These are phyloP conservation scores for Drosophila helvetica DNA, from an alignment of 2,888 invertebrate species.

Conservation along the genomic window DNA sequence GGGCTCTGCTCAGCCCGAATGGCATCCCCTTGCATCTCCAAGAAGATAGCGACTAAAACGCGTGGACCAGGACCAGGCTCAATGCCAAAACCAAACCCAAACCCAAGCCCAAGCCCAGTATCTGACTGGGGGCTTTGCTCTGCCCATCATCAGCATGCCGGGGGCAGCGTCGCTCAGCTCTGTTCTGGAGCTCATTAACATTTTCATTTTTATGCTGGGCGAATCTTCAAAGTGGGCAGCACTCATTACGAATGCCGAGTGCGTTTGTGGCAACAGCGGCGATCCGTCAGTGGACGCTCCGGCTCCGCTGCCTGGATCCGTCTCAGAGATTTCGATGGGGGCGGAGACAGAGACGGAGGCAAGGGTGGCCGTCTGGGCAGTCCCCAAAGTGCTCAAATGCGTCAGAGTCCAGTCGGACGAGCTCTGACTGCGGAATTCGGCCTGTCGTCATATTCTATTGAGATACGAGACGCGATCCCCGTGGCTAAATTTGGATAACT, in stretches of 20 bases:
- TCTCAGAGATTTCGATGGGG: constrained; percentile 45
- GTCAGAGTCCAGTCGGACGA: constrained; percentile 59
- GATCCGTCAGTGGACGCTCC: constrained; percentile 43
- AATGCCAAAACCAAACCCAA: not conserved
- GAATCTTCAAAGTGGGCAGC: constrained; percentile 54
- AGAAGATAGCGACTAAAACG: not conserved
- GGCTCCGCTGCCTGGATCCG: constrained; percentile 64
- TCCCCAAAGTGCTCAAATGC: constrained; percentile 67
- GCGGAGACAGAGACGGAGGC: not conserved
- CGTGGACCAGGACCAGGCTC: not conserved
- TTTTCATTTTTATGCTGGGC: constrained; percentile 63
- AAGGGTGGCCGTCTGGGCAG: constrained; percentile 41
- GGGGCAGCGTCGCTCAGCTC: constrained; percentile 28
- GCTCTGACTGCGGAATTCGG: constrained; percentile 57
- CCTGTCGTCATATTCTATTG: constrained; percentile 67
- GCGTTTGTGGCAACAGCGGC: constrained; percentile 42
- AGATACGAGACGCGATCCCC: constrained; percentile 15
- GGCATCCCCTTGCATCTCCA: not conserved
- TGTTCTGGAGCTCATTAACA: constrained; percentile 60
- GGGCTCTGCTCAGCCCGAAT: not conserved
- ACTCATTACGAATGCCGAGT: constrained; percentile 55
- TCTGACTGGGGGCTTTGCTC: not conserved
- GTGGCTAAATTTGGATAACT: constrained; percentile 23
- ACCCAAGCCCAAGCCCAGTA: not conserved
- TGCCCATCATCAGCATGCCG: constrained; percentile 62